Evolutionary conservation across 2,888 invertebrate genomes (phyloP).

Genomic region (Drosophila fungiperda): DNA sequence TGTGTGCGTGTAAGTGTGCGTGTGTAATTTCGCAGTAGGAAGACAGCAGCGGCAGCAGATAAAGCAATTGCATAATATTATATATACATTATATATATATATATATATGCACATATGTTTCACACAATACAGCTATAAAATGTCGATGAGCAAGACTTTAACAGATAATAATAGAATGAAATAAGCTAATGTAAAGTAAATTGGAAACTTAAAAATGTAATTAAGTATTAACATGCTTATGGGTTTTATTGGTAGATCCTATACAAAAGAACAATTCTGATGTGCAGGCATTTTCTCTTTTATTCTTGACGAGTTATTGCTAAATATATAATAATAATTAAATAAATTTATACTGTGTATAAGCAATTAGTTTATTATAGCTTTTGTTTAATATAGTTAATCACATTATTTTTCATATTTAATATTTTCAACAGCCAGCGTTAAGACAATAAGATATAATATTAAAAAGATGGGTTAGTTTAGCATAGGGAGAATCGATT

Average conservation of each 20-base stretch:
- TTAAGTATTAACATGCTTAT: neutral
- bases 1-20: neutral
- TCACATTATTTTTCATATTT: no score
- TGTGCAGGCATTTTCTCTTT: neutral
- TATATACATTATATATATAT: neutral
- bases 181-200: neutral
- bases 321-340: neutral
- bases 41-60: neutral
- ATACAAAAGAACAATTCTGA: neutral
- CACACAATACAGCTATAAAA: neutral
- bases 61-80: neutral
- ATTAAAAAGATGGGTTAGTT: neutral
- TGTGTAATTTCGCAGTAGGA: neutral
- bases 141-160: neutral
- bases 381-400: neutral
- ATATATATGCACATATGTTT: neutral
- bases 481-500: neutral
- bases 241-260: neutral
- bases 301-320: neutral
- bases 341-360: neutral
- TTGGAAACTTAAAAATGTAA: neutral
- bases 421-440: no score
- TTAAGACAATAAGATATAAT: neutral
- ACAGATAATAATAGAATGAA: neutral
- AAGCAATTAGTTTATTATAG: neutral